These are phyloP conservation scores for Trachelus stipa DNA, from an alignment of 2,888 invertebrate species.

Conservation along the genomic window DNA sequence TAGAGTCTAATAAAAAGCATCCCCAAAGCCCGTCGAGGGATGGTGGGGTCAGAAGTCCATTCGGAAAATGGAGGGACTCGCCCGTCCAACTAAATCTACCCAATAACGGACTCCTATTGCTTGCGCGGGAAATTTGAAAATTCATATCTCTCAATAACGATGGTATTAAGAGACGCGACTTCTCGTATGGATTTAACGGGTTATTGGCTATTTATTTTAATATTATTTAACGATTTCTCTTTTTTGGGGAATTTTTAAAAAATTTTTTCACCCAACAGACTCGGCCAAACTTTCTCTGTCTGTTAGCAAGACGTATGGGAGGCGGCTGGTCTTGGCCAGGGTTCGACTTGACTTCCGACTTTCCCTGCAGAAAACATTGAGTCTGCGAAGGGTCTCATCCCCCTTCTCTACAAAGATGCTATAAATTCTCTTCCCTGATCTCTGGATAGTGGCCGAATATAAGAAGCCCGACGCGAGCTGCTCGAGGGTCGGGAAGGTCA, in stretches of 20 bases:
- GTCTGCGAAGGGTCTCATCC: conserved; percentile 51
- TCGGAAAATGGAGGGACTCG: conserved; percentile 66
- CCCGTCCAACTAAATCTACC: conserved; percentile 65
- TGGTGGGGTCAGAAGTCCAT: conserved; percentile 66
- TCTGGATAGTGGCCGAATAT: conserved; percentile 56
- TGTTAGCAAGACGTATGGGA: conserved; percentile 65
- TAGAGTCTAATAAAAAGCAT: conserved; percentile 66
- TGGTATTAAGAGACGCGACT: conserved; percentile 31
- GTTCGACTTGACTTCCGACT: conserved; percentile 66
- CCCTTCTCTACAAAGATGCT: conserved; percentile 55
- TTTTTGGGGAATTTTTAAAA: conserved; percentile 34
- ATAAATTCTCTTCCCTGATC: conserved; percentile 58
- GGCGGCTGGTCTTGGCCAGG: conserved; percentile 63
- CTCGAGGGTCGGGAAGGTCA: conserved; percentile 15
- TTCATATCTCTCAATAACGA: neutral
- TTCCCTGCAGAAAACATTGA: conserved; percentile 67
- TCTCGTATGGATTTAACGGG: neutral
- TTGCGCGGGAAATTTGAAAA: conserved; percentile 30
- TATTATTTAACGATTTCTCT: neutral
- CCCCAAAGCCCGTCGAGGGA: conserved; percentile 51
- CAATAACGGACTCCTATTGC: conserved; percentile 62
- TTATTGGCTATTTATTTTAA: neutral
- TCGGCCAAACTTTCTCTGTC: conserved; percentile 60
- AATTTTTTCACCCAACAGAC: conserved; percentile 33
- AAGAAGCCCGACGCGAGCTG: conserved; percentile 37